Percentiles rank a stretch among this genome's conserved stretches.
Conservation (phyloP, 2,797 vertebrate species). For the Dicrostonyx torquatus region DNA sequence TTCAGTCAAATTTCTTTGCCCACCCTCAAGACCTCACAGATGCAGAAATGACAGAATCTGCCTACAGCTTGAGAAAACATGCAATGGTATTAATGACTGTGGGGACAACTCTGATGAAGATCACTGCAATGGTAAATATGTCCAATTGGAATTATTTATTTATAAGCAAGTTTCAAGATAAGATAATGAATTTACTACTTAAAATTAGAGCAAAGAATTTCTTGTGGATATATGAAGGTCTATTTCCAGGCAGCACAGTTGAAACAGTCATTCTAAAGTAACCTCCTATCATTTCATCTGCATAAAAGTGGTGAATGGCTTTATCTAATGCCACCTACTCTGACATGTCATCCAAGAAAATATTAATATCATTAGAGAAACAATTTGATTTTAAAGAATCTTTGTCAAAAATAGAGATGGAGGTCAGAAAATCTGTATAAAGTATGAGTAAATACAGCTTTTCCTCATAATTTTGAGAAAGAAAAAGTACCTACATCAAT, state of each 20-base stretch:
- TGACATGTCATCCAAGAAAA: not conserved
- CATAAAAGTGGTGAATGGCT: not conserved
- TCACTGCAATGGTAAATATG: constrained; percentile 93
- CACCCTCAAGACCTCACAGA: constrained; percentile 93
- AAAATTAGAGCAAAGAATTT: not conserved
- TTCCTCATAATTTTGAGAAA: not conserved
- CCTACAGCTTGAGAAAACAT: constrained; percentile 92
- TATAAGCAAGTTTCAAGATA: not conserved
- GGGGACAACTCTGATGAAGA: constrained; percentile 98
- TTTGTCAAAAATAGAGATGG: not conserved
- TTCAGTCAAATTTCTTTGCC: constrained; percentile 94
- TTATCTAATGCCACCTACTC: not conserved
- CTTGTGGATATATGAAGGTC: not conserved
- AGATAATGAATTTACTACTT: not conserved
- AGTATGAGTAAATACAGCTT: not conserved
- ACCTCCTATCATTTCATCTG: not conserved
- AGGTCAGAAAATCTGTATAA: not conserved
- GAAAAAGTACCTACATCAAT: not conserved
- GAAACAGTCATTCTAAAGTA: not conserved
- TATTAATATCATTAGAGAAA: not conserved
- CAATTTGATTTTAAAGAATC: not conserved
- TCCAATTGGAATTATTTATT: constrained; percentile 25
- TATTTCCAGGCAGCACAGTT: not conserved
- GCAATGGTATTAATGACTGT: constrained; percentile 96
- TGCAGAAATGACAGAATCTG: constrained; percentile 97